Base-by-base conservation (phyloP, 2,888 invertebrate genomes). In the Lacanobia oleracea region DNA sequence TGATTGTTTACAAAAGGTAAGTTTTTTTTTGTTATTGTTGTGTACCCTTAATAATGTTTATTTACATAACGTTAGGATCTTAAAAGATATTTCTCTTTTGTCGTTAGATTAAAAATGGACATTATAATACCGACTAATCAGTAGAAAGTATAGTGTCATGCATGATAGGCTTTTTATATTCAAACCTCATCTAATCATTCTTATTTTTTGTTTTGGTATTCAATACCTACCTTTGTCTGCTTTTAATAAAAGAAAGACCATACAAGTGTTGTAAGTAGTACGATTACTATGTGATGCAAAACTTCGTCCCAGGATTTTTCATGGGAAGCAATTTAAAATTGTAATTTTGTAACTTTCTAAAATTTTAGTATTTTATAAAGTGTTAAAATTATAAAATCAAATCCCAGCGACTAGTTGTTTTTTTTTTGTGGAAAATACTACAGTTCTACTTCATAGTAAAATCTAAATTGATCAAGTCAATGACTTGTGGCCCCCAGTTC, bases 401-500 rank as follows among this genome's bases (percentile, higher is more conserved):
- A 23, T 33, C 2, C 8, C 18, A n/a, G 14, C 21, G 18, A 6
- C 21, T 3, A 27, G 33, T 33, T 6, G 6, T 33, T 33, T 33
- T 33, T 33, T 33, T 33, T 33, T 33, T 6, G 33, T 33, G 5
- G 8, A 43, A 8, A 6, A 27, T 27, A 40, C 8, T 50, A 37
- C 16, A 60, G 14, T 40, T 37, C 27, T 76, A 43, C 84, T 73
- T 67, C 77, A 67, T 87, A 86, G 86, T 78, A 85, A 88, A 85
- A 86, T 64, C 67, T 59, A 51, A 66, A 75, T 62, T 71, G 37
- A 68, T 40, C 65, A 77, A 85, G 87, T 87, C 88, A 88, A 83
- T 87, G 89, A 88, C 90, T 87, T 89, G 61, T 91, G 90, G 90
- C 90, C 90, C 66, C 45, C 27, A 77, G 82, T 81, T 77, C 85